These are phyloP conservation scores for Hylaeus volcanicus DNA, from an alignment of 1,140 invertebrate genomes.

Conservation along the genomic window DNA sequence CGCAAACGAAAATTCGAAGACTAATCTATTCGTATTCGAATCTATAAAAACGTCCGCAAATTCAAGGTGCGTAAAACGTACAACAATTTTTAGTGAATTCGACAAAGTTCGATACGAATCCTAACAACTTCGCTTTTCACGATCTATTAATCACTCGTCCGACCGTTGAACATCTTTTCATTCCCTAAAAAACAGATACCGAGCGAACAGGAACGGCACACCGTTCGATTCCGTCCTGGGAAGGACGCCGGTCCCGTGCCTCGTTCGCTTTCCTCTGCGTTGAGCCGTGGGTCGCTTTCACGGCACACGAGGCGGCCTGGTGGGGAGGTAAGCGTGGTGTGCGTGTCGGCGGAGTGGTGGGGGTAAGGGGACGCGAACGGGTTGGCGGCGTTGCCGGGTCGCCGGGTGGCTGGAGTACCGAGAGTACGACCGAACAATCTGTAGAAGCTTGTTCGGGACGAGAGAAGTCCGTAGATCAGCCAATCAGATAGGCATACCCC, in stretches of 20 bases:
- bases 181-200: too few species aligned
- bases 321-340: background rate
- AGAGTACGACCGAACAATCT: constrained; percentile 80
- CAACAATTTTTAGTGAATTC: too few species aligned
- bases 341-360: background rate
- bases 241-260: constrained; percentile 24
- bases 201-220: too few species aligned
- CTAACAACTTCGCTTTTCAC: too few species aligned
- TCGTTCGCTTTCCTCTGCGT: background rate
- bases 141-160: too few species aligned
- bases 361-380: constrained; percentile 26
- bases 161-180: too few species aligned
- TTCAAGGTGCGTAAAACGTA: too few species aligned
- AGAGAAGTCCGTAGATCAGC: constrained; percentile 80
- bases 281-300: constrained; percentile 27
- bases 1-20: too few species aligned
- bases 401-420: constrained; percentile 74
- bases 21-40: too few species aligned
- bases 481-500: constrained; percentile 80
- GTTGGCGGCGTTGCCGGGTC: constrained; percentile 68
- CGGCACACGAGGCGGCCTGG: background rate
- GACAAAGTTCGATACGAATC: too few species aligned
- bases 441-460: constrained; percentile 80
- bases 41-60: too few species aligned
- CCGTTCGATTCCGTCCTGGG: constrained; percentile 10